Conservation (phyloP, 2,797 vertebrate species). For the Poecile montanus region DNA sequence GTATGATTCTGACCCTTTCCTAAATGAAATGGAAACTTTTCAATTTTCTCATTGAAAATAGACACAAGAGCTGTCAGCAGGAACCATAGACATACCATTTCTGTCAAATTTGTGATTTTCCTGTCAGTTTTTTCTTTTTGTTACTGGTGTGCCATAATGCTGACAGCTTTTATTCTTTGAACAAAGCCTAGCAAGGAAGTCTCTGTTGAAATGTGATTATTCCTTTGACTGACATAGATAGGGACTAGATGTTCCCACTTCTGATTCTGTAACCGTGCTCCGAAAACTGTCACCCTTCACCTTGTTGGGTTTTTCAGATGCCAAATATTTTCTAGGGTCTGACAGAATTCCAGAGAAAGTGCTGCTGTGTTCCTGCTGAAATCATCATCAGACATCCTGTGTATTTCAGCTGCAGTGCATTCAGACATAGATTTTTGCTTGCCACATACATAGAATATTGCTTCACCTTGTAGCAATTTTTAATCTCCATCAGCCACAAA, state of each 20-base stretch:
- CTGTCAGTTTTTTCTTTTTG: slow-evolving; percentile 9
- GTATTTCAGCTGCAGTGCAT: not conserved
- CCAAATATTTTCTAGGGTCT: not conserved
- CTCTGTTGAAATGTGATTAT: slow-evolving; percentile 34
- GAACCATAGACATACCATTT: not conserved
- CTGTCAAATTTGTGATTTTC: slow-evolving; percentile 33
- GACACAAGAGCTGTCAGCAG: not conserved
- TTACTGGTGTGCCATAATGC: not conserved
- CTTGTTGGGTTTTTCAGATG: not conserved
- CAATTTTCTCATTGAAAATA: slow-evolving; percentile 9
- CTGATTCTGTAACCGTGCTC: not conserved
- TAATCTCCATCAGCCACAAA: not conserved
- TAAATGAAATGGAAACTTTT: slow-evolving; percentile 23
- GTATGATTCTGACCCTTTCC: slow-evolving; percentile 24
- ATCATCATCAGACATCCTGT: not conserved
- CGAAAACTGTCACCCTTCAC: not conserved
- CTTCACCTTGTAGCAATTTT: not conserved
- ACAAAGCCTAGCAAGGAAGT: slow-evolving; percentile 39
- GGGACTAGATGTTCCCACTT: not conserved
- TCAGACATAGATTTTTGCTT: not conserved
- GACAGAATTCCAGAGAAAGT: not conserved
- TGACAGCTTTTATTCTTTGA: slow-evolving; percentile 58
- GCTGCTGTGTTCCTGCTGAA: not conserved
- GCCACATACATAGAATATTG: not conserved
- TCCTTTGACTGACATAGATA: slow-evolving; percentile 6